A percentile compares a stretch with the other conserved stretches of the same genome.
Evolutionary conservation across 2,113 vertebrate genomes (phyloP).

Genomic region (Theristicus caerulescens): DNA sequence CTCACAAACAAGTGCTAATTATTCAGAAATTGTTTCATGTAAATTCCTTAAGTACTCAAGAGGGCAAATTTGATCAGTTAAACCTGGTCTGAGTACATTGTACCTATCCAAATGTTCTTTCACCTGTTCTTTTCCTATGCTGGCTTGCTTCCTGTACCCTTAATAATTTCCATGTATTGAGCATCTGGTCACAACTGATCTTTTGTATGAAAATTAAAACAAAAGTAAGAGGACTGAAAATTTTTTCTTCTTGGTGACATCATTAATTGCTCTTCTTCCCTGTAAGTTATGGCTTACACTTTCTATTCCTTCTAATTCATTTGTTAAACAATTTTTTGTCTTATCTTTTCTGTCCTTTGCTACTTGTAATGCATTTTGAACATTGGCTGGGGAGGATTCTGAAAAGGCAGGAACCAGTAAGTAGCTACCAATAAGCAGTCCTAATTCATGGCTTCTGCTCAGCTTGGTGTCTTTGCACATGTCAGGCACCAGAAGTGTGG

Average conservation of each 20-base stretch:
- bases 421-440: background rate
- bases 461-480: background rate
- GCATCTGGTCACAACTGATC: background rate
- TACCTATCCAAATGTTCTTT: background rate
- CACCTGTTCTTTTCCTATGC: background rate
- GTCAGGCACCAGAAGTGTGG: background rate
- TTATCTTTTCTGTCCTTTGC: background rate
- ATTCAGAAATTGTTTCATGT: background rate
- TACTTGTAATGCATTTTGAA: background rate
- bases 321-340: background rate
- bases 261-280: background rate
- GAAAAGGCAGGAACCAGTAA: background rate
- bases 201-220: background rate
- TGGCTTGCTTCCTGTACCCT: background rate
- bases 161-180: background rate
- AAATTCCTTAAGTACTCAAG: background rate
- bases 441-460: background rate
- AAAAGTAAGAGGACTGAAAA: background rate
- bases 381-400: background rate
- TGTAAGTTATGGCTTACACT: background rate
- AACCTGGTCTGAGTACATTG: background rate
- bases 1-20: background rate
- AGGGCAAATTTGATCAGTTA: background rate
- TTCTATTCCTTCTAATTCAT: background rate
- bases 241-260: background rate